Evolutionary conservation across 1,140 invertebrate species (phyloP).

Genomic region (Onthophagus taurus): DNA sequence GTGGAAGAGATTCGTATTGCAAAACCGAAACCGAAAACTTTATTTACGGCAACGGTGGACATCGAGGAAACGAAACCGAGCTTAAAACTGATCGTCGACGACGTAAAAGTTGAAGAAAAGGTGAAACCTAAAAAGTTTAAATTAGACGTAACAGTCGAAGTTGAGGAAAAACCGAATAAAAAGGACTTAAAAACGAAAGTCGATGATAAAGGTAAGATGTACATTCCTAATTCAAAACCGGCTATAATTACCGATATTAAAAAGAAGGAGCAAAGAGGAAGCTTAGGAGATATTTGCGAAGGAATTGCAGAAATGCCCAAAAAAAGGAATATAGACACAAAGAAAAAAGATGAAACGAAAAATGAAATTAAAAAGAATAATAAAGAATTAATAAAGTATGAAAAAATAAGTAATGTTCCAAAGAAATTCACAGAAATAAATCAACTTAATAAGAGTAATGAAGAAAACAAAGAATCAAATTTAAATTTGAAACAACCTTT

Average conservation of each 20-base stretch:
- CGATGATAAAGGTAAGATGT: constrained; percentile 16
- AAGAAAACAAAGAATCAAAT: no score
- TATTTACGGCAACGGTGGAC: constrained; percentile 44
- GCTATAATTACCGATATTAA: constrained; percentile 22
- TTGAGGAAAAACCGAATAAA: constrained; percentile 13
- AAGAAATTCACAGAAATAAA: no score
- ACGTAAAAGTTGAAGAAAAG: constrained; percentile 43
- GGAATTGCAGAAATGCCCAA: constrained; percentile 2
- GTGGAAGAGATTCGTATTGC: constrained; percentile 31
- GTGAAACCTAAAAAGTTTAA: constrained; percentile 25
- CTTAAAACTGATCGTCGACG: constrained; percentile 42
- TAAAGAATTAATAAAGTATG: no score
- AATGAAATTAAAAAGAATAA: background rate
- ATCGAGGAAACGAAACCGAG: constrained; percentile 36
- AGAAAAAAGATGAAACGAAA: background rate
- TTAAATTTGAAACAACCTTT: no score
- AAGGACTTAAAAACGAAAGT: constrained; percentile 5
- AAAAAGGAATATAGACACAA: constrained; percentile 1
- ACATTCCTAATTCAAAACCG: constrained; percentile 19
- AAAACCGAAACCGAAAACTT: constrained; percentile 41
- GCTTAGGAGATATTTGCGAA: constrained; percentile 19
- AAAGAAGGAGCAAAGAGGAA: constrained; percentile 13
- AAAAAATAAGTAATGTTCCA: no score
- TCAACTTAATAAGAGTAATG: no score
- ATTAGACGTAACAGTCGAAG: constrained; percentile 27